A percentile compares a stretch with the other conserved stretches of the same genome.
These are phyloP conservation scores for Plectropomus leopardus DNA, from an alignment of 2,113 vertebrate genomes.

Conservation along the genomic window DNA sequence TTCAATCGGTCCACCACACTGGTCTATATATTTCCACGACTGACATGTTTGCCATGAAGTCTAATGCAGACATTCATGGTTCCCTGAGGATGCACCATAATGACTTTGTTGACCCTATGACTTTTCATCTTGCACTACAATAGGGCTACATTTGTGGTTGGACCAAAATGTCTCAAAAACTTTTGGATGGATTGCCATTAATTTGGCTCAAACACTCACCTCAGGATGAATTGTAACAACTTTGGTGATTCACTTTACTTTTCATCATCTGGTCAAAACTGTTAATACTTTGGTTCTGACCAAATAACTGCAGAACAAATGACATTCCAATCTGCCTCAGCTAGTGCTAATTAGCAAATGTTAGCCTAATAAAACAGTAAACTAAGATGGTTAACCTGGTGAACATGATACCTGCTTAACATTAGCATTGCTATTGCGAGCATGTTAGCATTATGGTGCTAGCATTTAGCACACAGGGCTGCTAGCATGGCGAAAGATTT, in stretches of 20 bases:
- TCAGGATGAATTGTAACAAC: too few species aligned
- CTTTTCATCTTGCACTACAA: too few species aligned
- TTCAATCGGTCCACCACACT: neutral
- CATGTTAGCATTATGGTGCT: neutral
- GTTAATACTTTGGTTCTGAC: too few species aligned
- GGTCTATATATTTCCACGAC: neutral
- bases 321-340: neutral
- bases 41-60: neutral
- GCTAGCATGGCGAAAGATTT: neutral
- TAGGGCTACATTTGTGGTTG: too few species aligned
- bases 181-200: too few species aligned
- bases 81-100: neutral
- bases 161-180: too few species aligned
- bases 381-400: neutral
- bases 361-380: neutral
- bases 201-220: too few species aligned
- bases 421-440: neutral
- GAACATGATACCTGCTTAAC: neutral
- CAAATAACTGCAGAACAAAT: too few species aligned
- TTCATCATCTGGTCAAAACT: too few species aligned
- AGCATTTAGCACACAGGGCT: neutral
- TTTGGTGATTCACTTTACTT: too few species aligned
- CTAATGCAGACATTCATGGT: neutral
- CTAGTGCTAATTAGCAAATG: neutral
- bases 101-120: neutral